Evolutionary conservation across 2,797 vertebrate genomes (phyloP), one percentile per base, ranked within the genome.

Genomic region (Cuniculus paca): DNA sequence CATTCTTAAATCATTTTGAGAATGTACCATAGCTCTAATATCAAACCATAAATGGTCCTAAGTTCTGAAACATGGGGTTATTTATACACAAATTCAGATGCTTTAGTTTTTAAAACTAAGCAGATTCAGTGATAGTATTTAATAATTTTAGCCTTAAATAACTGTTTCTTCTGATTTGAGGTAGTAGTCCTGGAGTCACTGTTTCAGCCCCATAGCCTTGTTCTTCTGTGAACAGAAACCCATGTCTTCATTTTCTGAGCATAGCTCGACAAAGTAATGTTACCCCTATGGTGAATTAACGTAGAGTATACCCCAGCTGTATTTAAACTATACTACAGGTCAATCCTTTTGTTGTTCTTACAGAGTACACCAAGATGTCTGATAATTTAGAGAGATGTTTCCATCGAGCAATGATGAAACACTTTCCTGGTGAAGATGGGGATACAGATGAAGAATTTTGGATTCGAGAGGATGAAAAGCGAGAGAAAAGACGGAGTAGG

Each of bases 281-380:
- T 19, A 74, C 11, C 10, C 3, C 34, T 34, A 8, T 36, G 45
- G 22, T 72, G 17, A 82, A 26, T 70, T 77, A 68, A 68, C 24
- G 20, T 42, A 22, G 22, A 34, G 11, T n/a, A 28, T 14, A 74
- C 22, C 31, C 39, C 16, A 36, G 11, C 61, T 63, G 20, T 31
- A 13, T 79, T 75, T 45, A 89, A 56, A 13, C 36, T 80, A 0
- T 61, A 39, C 31, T 24, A 8, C 20, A 85, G 17, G 17, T 63
- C 6, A 90, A 3, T 91, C 54, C 36, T 93, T 68, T 3, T 88
- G 9, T 95, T 28, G 94, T 96, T 93, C 91, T 80, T 92, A 24
- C 98, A 99, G 99, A 99, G 74, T 99, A 99, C 97, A 99, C 99
- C 9, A 98, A 99, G 98, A 99, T 99, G 99, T 99, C 99, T 0